These are phyloP conservation scores for Python bivittatus DNA, from an alignment of 2,113 vertebrate species.

Conservation along the genomic window DNA sequence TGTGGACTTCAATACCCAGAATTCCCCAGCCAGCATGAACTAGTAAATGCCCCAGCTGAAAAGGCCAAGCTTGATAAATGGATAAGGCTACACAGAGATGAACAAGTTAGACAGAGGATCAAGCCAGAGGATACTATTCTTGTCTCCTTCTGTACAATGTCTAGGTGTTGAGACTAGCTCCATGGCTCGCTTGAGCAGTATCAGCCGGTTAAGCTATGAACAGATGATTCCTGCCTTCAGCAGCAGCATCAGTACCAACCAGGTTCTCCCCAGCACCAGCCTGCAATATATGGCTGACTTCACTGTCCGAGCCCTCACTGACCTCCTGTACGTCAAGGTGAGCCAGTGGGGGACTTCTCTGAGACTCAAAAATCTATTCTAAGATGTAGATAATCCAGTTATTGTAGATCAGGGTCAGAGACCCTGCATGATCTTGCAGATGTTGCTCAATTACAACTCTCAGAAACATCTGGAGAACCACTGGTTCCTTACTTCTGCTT, in stretches of 20 bases:
- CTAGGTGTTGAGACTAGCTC: not conserved
- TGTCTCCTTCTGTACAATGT: not conserved
- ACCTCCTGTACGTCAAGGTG: conserved; percentile 24
- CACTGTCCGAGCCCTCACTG: conserved; percentile 15
- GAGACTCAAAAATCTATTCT: not conserved
- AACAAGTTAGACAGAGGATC: not conserved
- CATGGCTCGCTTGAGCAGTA: not conserved
- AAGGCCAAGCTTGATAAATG: not conserved
- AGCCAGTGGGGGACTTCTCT: not conserved
- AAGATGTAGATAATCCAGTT: not conserved
- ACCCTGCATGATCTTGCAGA: not conserved
- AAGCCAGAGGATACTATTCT: not conserved
- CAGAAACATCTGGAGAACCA: not conserved
- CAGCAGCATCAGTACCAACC: not conserved
- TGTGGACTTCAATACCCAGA: no score
- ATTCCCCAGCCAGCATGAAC: no score
- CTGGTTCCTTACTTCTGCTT: not conserved
- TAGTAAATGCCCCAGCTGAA: not conserved
- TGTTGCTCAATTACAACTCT: not conserved
- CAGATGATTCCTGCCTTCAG: not conserved
- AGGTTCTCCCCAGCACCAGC: not conserved
- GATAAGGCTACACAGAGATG: not conserved
- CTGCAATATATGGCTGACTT: conserved; percentile 11
- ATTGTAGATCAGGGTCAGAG: not conserved
- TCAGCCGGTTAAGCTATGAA: not conserved